phyloP scores from a whole-genome alignment of 2,797 vertebrate species.

The Argentina silus region DNA sequence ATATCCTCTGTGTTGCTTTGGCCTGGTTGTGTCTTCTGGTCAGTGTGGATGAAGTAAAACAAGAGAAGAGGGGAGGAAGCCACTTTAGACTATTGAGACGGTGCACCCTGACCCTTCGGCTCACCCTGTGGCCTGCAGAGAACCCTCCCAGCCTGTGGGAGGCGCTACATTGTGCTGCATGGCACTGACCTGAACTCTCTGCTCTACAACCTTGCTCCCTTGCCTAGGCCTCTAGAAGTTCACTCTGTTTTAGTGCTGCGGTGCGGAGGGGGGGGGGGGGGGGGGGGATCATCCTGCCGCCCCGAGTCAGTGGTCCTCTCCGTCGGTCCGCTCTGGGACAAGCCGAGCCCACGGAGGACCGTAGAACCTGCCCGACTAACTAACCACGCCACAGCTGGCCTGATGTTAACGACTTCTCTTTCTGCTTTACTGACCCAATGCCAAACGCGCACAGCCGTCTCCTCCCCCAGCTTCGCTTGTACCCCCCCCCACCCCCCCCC shows the following conservation, averaged over 20 bases:
- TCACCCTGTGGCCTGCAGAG: constrained; percentile 48
- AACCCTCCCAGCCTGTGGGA: constrained; percentile 48
- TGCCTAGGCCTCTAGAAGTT: constrained; percentile 35
- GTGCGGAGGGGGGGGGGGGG: no score
- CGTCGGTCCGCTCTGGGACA: constrained; percentile 34
- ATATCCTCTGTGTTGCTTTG: neutral
- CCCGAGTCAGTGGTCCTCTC: constrained; percentile 29
- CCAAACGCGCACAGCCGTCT: constrained; percentile 37
- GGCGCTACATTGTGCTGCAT: constrained; percentile 55
- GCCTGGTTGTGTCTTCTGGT: neutral
- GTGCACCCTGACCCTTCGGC: constrained; percentile 22
- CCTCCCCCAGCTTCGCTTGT: constrained; percentile 32
- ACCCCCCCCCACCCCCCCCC: neutral
- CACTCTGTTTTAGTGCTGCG: constrained; percentile 25
- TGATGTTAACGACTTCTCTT: constrained; percentile 50
- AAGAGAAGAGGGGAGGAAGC: neutral
- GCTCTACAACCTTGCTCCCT: constrained; percentile 50
- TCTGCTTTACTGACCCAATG: constrained; percentile 58
- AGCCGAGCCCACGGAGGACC: constrained; percentile 34
- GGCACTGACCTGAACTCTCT: constrained; percentile 49
- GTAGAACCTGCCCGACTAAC: constrained; percentile 43
- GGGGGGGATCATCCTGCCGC: neutral
- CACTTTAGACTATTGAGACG: constrained; percentile 8
- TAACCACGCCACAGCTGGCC: constrained; percentile 49
- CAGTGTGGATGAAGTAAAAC: neutral